Evolutionary conservation across 2,797 vertebrate species (phyloP).

Genomic region (Coregonus suidteri): DNA sequence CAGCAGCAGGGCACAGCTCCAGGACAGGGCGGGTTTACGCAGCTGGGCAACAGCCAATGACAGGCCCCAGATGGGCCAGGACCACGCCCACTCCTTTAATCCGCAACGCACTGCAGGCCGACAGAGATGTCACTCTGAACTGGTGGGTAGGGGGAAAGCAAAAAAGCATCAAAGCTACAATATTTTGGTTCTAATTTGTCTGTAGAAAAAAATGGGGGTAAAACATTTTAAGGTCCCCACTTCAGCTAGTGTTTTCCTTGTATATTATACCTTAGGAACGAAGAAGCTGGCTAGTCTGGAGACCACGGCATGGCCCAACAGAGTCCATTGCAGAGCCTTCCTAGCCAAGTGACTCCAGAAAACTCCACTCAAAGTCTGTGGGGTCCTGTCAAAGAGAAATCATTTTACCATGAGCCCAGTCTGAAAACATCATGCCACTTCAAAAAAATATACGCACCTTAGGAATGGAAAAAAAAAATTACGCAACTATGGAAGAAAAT

Average conservation of each 20-base stretch:
- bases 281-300: constrained; percentile 78
- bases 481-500: no score
- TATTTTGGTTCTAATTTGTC: neutral
- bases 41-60: constrained; percentile 86
- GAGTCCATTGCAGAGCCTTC: constrained; percentile 81
- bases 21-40: constrained; percentile 77
- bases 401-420: neutral
- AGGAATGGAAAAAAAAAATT: neutral
- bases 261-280: constrained; percentile 78
- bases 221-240: neutral
- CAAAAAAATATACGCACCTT: neutral
- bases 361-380: constrained; percentile 94
- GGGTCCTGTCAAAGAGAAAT: constrained; percentile 77
- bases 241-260: neutral
- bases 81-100: constrained; percentile 81
- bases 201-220: no score
- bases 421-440: neutral
- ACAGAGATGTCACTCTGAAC: constrained; percentile 79
- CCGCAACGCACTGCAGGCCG: constrained; percentile 79
- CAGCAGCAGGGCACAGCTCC: constrained; percentile 76
- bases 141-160: constrained; percentile 37
- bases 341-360: constrained; percentile 93
- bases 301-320: constrained; percentile 83
- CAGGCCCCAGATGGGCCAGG: constrained; percentile 83
- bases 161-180: neutral